phyloP scores from a whole-genome alignment of 2,888 invertebrate genomes.

The Lycophotia porphyrea region DNA sequence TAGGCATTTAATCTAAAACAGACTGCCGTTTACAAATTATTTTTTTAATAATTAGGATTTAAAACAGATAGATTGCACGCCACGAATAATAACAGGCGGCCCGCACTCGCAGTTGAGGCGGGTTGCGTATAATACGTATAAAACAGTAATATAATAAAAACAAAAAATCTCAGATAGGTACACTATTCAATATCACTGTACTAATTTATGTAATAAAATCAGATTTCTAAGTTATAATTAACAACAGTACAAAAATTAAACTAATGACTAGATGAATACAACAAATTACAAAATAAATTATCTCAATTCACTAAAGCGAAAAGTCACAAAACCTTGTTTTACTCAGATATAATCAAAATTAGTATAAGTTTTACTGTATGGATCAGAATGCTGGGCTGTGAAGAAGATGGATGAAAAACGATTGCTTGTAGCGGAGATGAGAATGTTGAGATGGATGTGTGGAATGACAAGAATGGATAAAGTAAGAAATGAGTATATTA shows the following conservation, averaged over 20 bases:
- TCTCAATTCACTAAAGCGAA: neutral
- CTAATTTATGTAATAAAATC: neutral
- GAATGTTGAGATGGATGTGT: no score
- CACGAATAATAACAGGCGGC: slow-evolving; percentile 11
- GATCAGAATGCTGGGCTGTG: no score
- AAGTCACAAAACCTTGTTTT: slow-evolving; percentile 4
- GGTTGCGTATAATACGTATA: neutral
- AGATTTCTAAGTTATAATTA: slow-evolving; percentile 8
- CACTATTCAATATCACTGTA: neutral
- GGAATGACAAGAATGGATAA: no score
- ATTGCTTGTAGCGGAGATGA: no score
- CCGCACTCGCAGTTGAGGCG: neutral
- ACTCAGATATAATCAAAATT: neutral
- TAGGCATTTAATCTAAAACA: slow-evolving; percentile 18
- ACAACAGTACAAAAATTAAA: slow-evolving; percentile 32
- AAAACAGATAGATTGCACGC: slow-evolving; percentile 1
- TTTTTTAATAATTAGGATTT: slow-evolving; percentile 3
- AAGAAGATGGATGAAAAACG: no score
- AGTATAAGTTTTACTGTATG: neutral
- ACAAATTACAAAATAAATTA: slow-evolving; percentile 14
- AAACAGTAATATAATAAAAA: slow-evolving; percentile 9
- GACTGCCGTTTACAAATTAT: slow-evolving; percentile 10
- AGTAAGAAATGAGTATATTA: no score
- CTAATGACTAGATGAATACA: slow-evolving; percentile 60
- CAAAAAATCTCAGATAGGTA: neutral